Evolutionary conservation across 2,888 invertebrate species (phyloP).

Genomic region (Plusia festucae): DNA sequence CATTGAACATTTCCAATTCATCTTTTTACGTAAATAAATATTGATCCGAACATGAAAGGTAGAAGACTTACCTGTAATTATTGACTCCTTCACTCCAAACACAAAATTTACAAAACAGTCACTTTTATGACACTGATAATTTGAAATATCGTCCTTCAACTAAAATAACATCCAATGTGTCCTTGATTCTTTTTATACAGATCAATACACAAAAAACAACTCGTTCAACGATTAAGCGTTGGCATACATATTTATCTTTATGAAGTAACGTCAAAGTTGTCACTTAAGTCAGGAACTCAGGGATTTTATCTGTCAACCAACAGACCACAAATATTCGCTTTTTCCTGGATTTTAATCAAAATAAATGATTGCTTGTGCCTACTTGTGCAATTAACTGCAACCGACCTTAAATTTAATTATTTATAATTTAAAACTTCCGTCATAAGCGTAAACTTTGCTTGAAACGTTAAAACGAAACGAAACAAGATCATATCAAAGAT

Average conservation of each 20-base stretch:
- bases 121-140: slow-evolving; percentile 30
- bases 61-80: slow-evolving; percentile 43
- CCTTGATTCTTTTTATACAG: slow-evolving; percentile 52
- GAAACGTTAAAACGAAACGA: no score
- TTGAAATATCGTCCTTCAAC: slow-evolving; percentile 40
- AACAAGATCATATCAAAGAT: no score
- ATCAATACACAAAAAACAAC: slow-evolving; percentile 73
- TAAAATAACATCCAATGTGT: slow-evolving; percentile 45
- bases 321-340: slow-evolving; percentile 1
- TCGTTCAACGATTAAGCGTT: slow-evolving; percentile 61
- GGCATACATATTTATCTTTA: slow-evolving; percentile 45
- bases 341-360: background rate
- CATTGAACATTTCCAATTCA: slow-evolving; percentile 9
- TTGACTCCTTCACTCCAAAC: slow-evolving; percentile 29
- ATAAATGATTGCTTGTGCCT: background rate
- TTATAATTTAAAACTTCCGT: no score
- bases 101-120: slow-evolving; percentile 22
- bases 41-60: slow-evolving; percentile 30
- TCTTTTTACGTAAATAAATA: slow-evolving; percentile 27
- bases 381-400: no score
- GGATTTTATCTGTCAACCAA: slow-evolving; percentile 1
- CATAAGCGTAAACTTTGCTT: no score
- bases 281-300: background rate
- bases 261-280: no score
- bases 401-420: background rate